Evolutionary conservation across 2,113 vertebrate species (phyloP), one percentile per base, ranked within the genome.

Genomic region (Agelaius phoeniceus): DNA sequence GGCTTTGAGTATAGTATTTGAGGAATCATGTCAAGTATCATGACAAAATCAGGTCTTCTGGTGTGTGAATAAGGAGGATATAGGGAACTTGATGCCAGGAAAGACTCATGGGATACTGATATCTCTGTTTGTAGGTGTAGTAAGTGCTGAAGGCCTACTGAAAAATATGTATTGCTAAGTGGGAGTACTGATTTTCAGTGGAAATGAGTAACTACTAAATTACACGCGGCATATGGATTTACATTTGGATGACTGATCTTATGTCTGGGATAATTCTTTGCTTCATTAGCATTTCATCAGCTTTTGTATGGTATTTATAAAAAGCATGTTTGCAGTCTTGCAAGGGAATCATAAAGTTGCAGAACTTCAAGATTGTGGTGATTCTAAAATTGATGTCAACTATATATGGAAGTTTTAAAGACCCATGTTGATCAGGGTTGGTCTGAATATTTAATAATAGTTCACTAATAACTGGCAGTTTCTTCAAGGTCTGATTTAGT

Each of bases 241-340:
- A 61, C 72, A 83, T 90, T 93, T 73, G 86, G 54, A 57, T 93
- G 63, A 90, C 89, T 89, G 80, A 77, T 69, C 93, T 95, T 89
- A 30, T 83, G 61, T 86, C 93, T 96, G 57, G 43, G 37, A 35
- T 89, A 84, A 84, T 91, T 89, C 51, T 87, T 79, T 88, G 41
- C 68, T 95, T 94, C 39, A 31, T 89, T 89, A 91, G 26, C 52
- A 78, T 93, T 89, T 94, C 31, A 62, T 77, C 76, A 74, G 17
- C 31, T 91, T 89, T 89, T 86, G 54, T 51, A 35, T 90, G 46
- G 20, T 37, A 46, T 84, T 80, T 92, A 27, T 84, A 37, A 87
- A 84, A 87, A 62, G 13, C 55, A 7, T 58, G 19, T 84, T 94
- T 84, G 30, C 62, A 57, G 39, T 72, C 58, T 88, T 69, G n/a